Evolutionary conservation across 2,113 vertebrate genomes (phyloP).

Genomic region (Atherinomorus stipes): DNA sequence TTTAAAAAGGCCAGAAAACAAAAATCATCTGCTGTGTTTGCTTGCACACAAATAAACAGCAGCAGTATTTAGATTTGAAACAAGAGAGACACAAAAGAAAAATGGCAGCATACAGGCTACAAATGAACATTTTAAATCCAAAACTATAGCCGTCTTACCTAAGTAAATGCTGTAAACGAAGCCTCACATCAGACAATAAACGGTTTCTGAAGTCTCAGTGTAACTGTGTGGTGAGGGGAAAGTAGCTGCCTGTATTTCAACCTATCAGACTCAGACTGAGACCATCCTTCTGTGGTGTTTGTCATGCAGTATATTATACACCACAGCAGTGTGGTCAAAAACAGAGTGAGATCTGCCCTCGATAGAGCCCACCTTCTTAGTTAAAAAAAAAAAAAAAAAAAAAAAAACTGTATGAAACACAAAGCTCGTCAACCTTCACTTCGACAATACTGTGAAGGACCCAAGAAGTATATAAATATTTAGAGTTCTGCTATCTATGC

Average conservation of each 20-base stretch:
- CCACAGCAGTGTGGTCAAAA: slow-evolving; percentile 47
- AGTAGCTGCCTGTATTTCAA: neutral
- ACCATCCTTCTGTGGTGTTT: slow-evolving; percentile 37
- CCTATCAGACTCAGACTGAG: slow-evolving; percentile 25
- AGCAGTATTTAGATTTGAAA: neutral
- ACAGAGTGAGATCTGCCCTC: slow-evolving; percentile 19
- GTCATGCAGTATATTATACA: neutral
- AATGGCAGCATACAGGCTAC: neutral
- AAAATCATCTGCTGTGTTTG: slow-evolving; percentile 1
- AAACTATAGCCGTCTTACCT: slow-evolving; percentile 31
- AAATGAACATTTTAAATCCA: neutral
- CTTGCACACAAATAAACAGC: slow-evolving; percentile 4
- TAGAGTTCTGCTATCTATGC: slow-evolving; percentile 6
- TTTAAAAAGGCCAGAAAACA: slow-evolving; percentile 21
- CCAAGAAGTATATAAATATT: slow-evolving; percentile 20
- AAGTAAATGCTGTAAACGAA: neutral
- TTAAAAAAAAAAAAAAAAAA: neutral
- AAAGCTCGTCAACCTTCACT: neutral
- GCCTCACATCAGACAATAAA: neutral
- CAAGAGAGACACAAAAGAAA: neutral
- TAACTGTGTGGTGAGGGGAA: neutral
- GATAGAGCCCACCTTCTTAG: neutral
- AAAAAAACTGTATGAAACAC: neutral
- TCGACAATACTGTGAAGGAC: neutral
- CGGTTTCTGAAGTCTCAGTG: slow-evolving; percentile 7